A percentile compares a stretch with the other conserved stretches of the same genome.
Evolutionary conservation across 1,140 invertebrate genomes (phyloP).

Genomic region (Drosophila orena): DNA sequence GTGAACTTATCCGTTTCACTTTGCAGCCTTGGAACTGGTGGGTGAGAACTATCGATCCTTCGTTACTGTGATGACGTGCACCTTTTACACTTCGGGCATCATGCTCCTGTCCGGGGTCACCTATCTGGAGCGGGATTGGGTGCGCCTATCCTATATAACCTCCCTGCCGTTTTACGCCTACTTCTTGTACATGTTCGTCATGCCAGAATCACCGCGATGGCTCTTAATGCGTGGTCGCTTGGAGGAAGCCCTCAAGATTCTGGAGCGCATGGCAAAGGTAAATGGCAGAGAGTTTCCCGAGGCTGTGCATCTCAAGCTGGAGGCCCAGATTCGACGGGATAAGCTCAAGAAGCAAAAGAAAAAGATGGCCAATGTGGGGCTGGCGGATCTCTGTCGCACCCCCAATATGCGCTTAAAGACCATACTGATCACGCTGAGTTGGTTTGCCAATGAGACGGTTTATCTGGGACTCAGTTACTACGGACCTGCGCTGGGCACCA

Average conservation of each 20-base stretch:
- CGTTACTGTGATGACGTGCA: conserved; percentile 95
- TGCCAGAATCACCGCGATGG: conserved; percentile 95
- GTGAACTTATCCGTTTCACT: neutral
- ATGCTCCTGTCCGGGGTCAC: conserved; percentile 92
- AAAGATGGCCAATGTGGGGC: conserved; percentile 88
- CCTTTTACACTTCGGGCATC: conserved; percentile 94
- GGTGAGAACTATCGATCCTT: conserved; percentile 96
- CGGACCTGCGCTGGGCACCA: conserved; percentile 92
- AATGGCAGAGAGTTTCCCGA: conserved; percentile 91
- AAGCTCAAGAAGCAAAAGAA: conserved; percentile 87
- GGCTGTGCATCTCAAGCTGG: conserved; percentile 89
- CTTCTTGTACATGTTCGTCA: conserved; percentile 93
- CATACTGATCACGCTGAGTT: conserved; percentile 88
- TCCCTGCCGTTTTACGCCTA: conserved; percentile 94
- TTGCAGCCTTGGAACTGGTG: conserved; percentile 94
- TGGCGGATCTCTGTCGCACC: conserved; percentile 90
- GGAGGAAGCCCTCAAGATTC: conserved; percentile 91
- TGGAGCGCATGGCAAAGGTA: conserved; percentile 90
- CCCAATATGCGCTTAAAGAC: conserved; percentile 94
- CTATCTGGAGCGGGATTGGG: conserved; percentile 93
- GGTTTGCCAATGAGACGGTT: conserved; percentile 91
- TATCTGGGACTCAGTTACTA: conserved; percentile 93
- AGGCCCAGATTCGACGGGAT: conserved; percentile 85
- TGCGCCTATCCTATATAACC: conserved; percentile 90
- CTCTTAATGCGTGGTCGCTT: conserved; percentile 91